Conservation (phyloP, 2,888 invertebrate genomes). For the Catocala nupta region DNA sequence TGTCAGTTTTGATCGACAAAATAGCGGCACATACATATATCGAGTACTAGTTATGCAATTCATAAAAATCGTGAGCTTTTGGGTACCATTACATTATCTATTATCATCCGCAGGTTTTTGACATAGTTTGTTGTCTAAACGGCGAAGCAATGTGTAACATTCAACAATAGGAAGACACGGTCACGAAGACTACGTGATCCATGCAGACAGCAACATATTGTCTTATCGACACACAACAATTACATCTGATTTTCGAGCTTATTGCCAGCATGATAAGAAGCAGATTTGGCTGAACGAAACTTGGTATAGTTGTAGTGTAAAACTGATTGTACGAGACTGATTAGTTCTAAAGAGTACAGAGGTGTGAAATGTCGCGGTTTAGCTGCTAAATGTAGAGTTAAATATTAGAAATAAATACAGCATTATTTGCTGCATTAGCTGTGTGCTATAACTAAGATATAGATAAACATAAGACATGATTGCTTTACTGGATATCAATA, state of each 20-base stretch:
- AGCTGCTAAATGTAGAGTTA: constrained; percentile 62
- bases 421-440: constrained; percentile 16
- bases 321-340: constrained; percentile 44
- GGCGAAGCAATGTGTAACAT: constrained; percentile 34
- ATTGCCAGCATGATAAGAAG: not conserved
- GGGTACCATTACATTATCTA: not conserved
- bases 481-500: too few species aligned
- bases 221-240: constrained; percentile 32
- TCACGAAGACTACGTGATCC: constrained; percentile 52
- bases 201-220: constrained; percentile 35
- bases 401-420: constrained; percentile 60
- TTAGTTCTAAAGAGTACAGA: constrained; percentile 43
- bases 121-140: constrained; percentile 24
- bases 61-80: not conserved
- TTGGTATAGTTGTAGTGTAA: constrained; percentile 18
- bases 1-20: too few species aligned
- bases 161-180: constrained; percentile 44
- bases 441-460: too few species aligned
- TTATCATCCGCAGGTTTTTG: not conserved
- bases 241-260: constrained; percentile 22
- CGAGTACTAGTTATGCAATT: too few species aligned
- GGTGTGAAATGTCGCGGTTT: constrained; percentile 64
- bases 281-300: constrained; percentile 7
- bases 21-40: too few species aligned
- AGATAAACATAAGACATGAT: too few species aligned